phyloP scores from a whole-genome alignment of 1,140 invertebrate genomes.

The Caenorhabditis tropicalis region DNA sequence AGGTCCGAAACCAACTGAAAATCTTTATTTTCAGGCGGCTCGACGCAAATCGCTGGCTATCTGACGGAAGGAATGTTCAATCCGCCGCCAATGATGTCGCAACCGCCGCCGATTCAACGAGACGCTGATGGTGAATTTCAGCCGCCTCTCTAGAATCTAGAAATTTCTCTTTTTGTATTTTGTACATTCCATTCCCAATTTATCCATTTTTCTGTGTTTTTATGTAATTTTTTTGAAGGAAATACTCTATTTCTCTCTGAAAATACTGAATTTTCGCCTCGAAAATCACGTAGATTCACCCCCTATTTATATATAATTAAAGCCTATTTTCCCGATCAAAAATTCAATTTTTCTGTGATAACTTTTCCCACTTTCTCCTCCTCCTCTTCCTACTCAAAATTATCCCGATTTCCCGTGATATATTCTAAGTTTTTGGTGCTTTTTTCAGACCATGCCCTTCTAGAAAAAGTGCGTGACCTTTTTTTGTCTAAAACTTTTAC shows the following conservation, averaged over 20 bases:
- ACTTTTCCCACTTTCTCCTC: neutral
- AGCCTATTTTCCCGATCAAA: neutral
- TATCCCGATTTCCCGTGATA: too few relatives aligned
- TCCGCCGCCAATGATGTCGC: slow-evolving; percentile 1
- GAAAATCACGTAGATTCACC: too few relatives aligned
- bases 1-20: too few relatives aligned
- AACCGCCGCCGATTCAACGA: slow-evolving; percentile 22
- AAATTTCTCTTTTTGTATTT: neutral
- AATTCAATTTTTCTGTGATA: neutral
- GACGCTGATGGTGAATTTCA: neutral
- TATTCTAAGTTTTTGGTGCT: too few relatives aligned
- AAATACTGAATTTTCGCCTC: too few relatives aligned
- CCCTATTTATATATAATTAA: neutral
- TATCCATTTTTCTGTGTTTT: neutral
- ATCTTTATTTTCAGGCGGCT: slow-evolving; percentile 26
- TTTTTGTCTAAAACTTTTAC: too few relatives aligned
- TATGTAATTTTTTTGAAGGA: too few relatives aligned
- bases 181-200: neutral
- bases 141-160: neutral
- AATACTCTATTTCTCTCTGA: neutral
- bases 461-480: too few relatives aligned
- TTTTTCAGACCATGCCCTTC: too few relatives aligned
- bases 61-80: slow-evolving; percentile 46
- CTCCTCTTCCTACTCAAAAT: too few relatives aligned
- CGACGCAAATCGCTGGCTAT: slow-evolving; percentile 46